These are phyloP conservation scores for Clamator glandarius DNA, from an alignment of 2,797 vertebrate genomes.

Conservation along the genomic window DNA sequence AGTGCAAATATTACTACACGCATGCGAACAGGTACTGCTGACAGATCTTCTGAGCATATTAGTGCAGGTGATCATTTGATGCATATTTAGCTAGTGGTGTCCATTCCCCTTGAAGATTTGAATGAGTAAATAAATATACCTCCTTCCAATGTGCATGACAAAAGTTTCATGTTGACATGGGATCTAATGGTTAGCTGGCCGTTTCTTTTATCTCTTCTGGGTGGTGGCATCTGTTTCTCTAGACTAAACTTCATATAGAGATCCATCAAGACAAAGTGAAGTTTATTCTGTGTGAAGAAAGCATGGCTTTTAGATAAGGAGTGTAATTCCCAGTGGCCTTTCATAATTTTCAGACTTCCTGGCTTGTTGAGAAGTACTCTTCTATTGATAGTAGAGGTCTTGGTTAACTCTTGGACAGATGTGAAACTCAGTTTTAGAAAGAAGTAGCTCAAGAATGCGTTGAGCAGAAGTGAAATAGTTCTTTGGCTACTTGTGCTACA, in stretches of 20 bases:
- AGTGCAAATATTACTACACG: background rate
- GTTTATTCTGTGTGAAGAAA: background rate
- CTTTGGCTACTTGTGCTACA: background rate
- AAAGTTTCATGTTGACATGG: accelerated
- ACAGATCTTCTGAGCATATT: background rate
- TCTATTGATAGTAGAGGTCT: background rate
- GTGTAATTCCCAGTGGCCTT: background rate
- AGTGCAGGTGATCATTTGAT: background rate
- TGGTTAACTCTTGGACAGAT: background rate
- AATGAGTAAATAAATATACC: background rate
- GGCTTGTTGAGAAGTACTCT: background rate
- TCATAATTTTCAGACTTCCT: background rate
- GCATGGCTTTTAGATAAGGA: background rate
- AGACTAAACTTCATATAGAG: background rate
- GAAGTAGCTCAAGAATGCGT: background rate
- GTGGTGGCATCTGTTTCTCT: background rate
- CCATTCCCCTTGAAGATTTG: background rate
- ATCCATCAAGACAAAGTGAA: background rate
- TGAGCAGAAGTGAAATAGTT: background rate
- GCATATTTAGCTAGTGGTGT: background rate
- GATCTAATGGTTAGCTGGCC: background rate
- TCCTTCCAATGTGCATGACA: background rate
- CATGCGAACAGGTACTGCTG: background rate
- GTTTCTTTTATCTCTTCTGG: background rate
- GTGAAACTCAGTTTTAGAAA: background rate